These are phyloP conservation scores for Alfaro cultratus DNA, from an alignment of 2,797 vertebrate genomes.

Conservation along the genomic window DNA sequence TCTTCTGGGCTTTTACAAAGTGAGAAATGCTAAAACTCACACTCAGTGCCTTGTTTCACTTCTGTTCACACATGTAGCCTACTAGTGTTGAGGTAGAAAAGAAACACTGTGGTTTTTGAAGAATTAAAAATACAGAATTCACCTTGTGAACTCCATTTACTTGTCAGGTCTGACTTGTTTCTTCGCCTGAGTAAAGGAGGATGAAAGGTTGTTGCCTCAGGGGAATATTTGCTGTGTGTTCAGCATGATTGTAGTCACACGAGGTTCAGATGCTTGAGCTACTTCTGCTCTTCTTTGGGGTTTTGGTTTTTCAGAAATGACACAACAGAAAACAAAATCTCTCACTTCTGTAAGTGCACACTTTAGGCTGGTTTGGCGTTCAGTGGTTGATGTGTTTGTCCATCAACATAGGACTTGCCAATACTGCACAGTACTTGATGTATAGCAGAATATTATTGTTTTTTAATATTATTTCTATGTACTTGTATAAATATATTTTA, in stretches of 20 bases:
- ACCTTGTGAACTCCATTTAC: background rate
- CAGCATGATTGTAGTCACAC: constrained; percentile 17
- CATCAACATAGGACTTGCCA: background rate
- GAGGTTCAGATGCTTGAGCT: constrained; percentile 10
- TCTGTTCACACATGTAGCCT: constrained; percentile 7
- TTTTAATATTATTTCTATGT: background rate
- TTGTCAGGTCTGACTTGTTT: background rate
- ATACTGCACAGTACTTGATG: background rate
- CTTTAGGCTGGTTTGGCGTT: background rate
- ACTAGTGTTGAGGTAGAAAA: background rate
- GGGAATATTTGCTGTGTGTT: constrained; percentile 38
- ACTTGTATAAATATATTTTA: background rate
- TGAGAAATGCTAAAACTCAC: background rate
- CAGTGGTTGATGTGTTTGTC: background rate
- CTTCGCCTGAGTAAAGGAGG: background rate
- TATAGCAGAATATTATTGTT: background rate
- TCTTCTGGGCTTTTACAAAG: background rate
- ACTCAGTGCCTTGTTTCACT: constrained; percentile 1
- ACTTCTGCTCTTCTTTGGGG: background rate
- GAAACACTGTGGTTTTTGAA: background rate
- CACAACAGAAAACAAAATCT: background rate
- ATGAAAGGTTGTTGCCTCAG: constrained; percentile 13
- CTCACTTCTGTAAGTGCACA: background rate
- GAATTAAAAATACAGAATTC: background rate
- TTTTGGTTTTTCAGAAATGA: background rate